Conservation (phyloP, 1,140 invertebrate species). For the Bemisia tabaci region DNA sequence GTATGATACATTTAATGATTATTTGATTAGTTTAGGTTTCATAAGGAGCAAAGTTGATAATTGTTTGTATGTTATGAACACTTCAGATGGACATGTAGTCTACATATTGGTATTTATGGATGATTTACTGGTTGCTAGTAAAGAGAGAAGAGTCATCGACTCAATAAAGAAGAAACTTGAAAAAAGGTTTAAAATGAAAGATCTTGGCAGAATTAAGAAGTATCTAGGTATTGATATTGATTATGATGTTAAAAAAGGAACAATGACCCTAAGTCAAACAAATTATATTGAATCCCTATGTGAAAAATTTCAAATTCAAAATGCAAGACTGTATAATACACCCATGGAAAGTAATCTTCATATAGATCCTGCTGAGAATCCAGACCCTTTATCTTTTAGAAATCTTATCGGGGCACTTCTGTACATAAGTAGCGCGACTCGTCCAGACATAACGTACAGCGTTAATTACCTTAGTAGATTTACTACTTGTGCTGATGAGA, state of each 20-base stretch:
- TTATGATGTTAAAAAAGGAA: background rate
- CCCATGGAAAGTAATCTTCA: slow-evolving; percentile 21
- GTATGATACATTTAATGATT: slow-evolving; percentile 16
- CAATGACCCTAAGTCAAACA: slow-evolving; percentile 2
- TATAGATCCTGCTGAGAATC: slow-evolving; percentile 11
- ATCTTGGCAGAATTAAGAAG: slow-evolving; percentile 2
- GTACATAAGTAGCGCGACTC: slow-evolving; percentile 30
- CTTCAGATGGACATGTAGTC: background rate
- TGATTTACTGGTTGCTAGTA: slow-evolving; percentile 7
- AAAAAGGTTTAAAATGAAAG: slow-evolving; percentile 7
- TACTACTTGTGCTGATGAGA: slow-evolving; percentile 24
- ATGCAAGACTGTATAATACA: slow-evolving; percentile 19
- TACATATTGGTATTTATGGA: slow-evolving; percentile 13
- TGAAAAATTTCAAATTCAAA: slow-evolving; percentile 22
- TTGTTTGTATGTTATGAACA: slow-evolving; percentile 13
- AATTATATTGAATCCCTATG: slow-evolving; percentile 12
- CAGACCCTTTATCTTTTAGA: slow-evolving; percentile 19
- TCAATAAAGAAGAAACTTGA: background rate
- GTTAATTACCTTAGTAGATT: slow-evolving; percentile 33
- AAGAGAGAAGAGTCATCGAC: background rate
- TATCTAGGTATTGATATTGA: slow-evolving; percentile 7
- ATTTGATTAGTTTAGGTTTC: slow-evolving; percentile 9
- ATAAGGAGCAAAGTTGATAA: slow-evolving; percentile 8
- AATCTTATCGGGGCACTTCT: slow-evolving; percentile 29
- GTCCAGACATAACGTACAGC: slow-evolving; percentile 34